phyloP scores from a whole-genome alignment of 2,888 invertebrate species.

The Athalia cordata region DNA sequence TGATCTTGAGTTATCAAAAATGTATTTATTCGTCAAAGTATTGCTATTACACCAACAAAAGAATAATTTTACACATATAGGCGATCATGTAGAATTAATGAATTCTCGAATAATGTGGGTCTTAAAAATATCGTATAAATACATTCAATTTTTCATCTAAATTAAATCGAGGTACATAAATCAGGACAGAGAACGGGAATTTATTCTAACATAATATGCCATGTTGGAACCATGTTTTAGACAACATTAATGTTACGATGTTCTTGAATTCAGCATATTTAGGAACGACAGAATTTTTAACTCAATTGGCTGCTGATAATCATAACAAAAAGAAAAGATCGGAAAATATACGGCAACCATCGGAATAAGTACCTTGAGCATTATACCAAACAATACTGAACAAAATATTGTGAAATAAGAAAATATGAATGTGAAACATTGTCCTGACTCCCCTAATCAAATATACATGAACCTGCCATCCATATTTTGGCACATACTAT shows the following conservation, averaged over 20 bases:
- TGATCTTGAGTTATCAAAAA: conserved; percentile 21
- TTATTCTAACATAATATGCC: neutral
- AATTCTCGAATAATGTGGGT: conserved; percentile 31
- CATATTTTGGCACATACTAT: conserved; percentile 1
- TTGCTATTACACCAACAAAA: neutral
- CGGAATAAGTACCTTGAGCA: neutral
- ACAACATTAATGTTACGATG: neutral
- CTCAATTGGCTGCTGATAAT: neutral
- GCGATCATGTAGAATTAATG: neutral
- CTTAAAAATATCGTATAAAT: conserved; percentile 2
- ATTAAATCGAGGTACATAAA: neutral
- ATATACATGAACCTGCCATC: conserved; percentile 24
- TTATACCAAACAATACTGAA: neutral
- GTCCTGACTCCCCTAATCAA: neutral
- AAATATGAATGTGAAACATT: neutral
- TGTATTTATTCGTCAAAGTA: conserved; percentile 21
- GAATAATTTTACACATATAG: conserved; percentile 21
- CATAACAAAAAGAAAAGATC: neutral
- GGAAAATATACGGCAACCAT: neutral
- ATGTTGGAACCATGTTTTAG: neutral
- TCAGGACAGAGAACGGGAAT: neutral
- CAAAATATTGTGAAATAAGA: conserved; percentile 9
- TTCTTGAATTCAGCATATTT: conserved; percentile 7
- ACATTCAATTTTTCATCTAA: neutral
- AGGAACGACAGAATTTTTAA: neutral